A percentile compares a stretch with the other conserved stretches of the same genome.
Evolutionary conservation across 37 sponge, comb jelly and placozoan genomes (phyloP).

Genomic region (Theonella swinhoei): DNA sequence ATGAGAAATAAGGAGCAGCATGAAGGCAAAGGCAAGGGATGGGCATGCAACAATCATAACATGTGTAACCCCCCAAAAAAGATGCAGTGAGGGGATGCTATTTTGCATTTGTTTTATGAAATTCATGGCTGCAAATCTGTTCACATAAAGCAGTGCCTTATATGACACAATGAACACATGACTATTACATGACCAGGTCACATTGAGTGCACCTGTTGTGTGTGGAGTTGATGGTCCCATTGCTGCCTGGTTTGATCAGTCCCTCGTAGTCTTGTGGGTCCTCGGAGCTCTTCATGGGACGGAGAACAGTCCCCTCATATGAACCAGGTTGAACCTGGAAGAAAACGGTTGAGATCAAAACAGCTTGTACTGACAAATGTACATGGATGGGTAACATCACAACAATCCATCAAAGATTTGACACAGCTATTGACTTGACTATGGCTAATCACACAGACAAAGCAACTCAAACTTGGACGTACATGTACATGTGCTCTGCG

Average conservation of each 20-base stretch:
- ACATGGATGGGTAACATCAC: background rate
- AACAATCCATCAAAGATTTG: background rate
- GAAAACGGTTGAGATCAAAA: background rate
- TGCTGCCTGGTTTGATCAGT: conserved; percentile 25
- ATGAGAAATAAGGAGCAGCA: no score
- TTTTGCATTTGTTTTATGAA: no score
- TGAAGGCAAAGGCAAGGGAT: no score
- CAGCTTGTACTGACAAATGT: background rate
- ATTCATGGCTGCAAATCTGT: no score
- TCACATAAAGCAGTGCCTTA: no score
- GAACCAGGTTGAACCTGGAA: conserved; percentile 25
- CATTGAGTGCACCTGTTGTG: background rate
- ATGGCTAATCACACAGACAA: conserved; percentile 1
- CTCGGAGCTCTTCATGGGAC: conserved; percentile 66
- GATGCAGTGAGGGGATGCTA: no score
- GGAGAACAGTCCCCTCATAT: conserved; percentile 45
- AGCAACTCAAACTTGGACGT: conserved; percentile 10
- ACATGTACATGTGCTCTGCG: no score
- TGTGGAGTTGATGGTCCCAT: background rate
- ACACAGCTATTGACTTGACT: background rate
- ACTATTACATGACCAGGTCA: no score
- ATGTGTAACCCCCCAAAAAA: no score
- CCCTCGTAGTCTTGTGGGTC: conserved; percentile 72
- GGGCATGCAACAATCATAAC: no score
- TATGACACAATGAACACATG: no score